Conservation (phyloP, 2,797 vertebrate genomes). For the Myripristis murdjan region DNA sequence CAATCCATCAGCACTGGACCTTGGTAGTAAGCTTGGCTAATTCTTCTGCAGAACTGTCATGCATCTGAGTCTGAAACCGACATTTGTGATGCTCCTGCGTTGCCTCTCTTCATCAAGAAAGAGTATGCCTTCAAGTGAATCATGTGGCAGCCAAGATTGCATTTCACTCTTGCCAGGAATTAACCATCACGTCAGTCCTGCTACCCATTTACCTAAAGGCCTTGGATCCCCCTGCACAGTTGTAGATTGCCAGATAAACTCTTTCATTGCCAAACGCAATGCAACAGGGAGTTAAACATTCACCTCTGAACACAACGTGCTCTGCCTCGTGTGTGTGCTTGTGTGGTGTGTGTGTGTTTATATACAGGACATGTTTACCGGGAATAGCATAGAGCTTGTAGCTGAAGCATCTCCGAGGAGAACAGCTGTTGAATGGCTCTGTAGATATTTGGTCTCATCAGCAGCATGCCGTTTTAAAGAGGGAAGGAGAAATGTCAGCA, state of each 20-base stretch:
- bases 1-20: conserved; percentile 14
- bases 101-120: background rate
- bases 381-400: conserved; percentile 61
- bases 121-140: too few relatives aligned
- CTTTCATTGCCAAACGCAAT: conserved; percentile 56
- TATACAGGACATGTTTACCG: conserved; percentile 64
- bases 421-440: conserved; percentile 81
- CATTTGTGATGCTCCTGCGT: background rate
- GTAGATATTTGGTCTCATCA: conserved; percentile 81
- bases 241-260: conserved; percentile 34
- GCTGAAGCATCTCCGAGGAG: conserved; percentile 69
- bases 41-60: too few relatives aligned
- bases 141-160: background rate
- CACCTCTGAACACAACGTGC: conserved; percentile 51
- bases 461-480: conserved; percentile 75
- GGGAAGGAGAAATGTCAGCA: conserved; percentile 83
- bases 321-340: conserved; percentile 38
- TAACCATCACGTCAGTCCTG: conserved; percentile 7
- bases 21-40: conserved; percentile 15
- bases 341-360: conserved; percentile 67
- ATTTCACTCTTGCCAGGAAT: conserved; percentile 10
- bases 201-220: conserved; percentile 35
- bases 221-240: conserved; percentile 13
- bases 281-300: conserved; percentile 65
- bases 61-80: conserved; percentile 5